These are phyloP conservation scores for Bettongia penicillata DNA, from an alignment of 2,113 vertebrate genomes.

Conservation along the genomic window DNA sequence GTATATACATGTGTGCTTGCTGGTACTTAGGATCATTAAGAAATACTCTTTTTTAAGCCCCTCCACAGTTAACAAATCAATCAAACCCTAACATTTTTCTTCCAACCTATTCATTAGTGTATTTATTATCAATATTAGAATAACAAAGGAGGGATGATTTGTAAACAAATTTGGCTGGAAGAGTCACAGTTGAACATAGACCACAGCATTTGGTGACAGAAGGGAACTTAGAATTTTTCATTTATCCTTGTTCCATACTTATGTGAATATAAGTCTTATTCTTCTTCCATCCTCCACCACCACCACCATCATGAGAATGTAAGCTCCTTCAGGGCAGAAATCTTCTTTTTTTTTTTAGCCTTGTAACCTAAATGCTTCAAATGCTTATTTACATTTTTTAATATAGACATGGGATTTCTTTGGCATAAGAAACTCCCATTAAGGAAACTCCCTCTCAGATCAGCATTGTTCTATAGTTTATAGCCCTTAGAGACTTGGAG, in stretches of 20 bases:
- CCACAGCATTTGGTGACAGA: not conserved
- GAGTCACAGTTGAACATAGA: not conserved
- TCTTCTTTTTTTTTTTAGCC: not conserved
- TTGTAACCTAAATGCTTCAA: not conserved
- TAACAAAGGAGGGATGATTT: constrained; percentile 22
- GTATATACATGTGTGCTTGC: not conserved
- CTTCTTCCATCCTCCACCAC: not conserved
- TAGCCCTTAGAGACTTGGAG: not conserved
- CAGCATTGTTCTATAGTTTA: not conserved
- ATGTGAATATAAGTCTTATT: not conserved
- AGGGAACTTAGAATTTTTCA: not conserved
- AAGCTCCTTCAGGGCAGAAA: not conserved
- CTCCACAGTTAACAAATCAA: constrained; percentile 3
- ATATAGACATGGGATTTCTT: not conserved
- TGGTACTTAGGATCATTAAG: not conserved
- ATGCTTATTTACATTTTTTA: not conserved
- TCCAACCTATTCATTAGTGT: constrained; percentile 14
- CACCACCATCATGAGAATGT: not conserved
- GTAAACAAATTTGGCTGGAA: not conserved
- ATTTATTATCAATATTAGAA: constrained; percentile 49
- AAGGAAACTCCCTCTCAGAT: not conserved
- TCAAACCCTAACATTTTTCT: constrained; percentile 30
- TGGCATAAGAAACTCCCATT: not conserved
- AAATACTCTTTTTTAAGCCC: constrained; percentile 31
- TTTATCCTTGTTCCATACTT: not conserved